phyloP scores from a whole-genome alignment of 2,113 vertebrate genomes.

The Elephantulus edwardii region DNA sequence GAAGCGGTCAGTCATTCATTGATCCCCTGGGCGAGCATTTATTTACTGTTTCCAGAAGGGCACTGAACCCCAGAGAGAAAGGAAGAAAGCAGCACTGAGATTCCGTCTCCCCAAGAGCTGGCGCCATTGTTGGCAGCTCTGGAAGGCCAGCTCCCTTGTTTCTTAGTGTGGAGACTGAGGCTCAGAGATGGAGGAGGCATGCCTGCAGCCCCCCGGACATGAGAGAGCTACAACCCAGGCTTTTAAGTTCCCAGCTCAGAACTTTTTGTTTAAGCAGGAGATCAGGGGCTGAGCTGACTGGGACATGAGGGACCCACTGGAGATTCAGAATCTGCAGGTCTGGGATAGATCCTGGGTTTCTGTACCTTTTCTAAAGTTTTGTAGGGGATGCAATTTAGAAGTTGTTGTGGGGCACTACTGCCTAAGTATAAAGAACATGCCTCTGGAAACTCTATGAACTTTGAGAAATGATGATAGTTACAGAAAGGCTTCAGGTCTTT shows the following conservation, averaged over 20 bases:
- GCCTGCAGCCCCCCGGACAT: background rate
- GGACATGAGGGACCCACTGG: too few species aligned
- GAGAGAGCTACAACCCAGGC: background rate
- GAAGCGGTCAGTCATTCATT: too few species aligned
- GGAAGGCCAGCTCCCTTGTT: background rate
- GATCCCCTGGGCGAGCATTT: background rate
- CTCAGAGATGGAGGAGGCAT: background rate
- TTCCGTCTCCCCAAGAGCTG: background rate
- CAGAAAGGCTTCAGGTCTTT: too few species aligned
- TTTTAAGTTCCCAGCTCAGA: background rate
- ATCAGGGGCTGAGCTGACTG: background rate
- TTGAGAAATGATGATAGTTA: too few species aligned
- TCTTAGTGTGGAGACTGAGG: background rate
- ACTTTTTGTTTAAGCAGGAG: background rate
- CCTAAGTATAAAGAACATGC: background rate
- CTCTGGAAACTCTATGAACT: too few species aligned
- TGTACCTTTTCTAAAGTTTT: background rate
- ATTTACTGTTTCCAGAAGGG: background rate
- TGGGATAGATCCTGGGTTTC: background rate
- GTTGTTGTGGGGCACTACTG: background rate
- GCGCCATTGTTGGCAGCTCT: background rate
- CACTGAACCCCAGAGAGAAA: background rate
- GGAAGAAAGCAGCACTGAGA: background rate
- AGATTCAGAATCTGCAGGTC: background rate
- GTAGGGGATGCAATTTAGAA: background rate